Percentiles rank a stretch among this genome's conserved stretches.
Evolutionary conservation across 2,113 vertebrate species (phyloP).

Genomic region (Odocoileus hemionus): DNA sequence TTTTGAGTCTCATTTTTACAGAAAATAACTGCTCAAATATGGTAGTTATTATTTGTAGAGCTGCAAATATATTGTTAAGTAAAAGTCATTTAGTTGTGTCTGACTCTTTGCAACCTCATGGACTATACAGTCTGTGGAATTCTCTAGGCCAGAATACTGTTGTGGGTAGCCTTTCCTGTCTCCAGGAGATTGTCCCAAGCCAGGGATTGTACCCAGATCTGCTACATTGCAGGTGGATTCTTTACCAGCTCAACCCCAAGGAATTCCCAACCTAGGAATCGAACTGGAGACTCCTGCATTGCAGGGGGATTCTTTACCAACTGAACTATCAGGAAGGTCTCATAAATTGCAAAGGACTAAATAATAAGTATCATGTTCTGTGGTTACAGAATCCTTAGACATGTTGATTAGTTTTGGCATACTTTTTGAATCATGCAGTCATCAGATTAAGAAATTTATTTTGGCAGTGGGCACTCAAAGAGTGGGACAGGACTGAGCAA

Average conservation of each 20-base stretch:
- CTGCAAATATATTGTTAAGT: not conserved
- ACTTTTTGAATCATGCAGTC: not conserved
- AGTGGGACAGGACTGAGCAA: not conserved
- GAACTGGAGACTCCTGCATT: not conserved
- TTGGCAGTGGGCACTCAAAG: not conserved
- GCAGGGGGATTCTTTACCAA: not conserved
- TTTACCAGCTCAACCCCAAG: not conserved
- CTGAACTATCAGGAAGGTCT: not conserved
- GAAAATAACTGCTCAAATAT: not conserved
- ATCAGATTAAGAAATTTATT: not conserved
- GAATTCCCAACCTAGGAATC: not conserved
- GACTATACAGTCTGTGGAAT: not conserved
- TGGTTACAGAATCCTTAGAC: not conserved
- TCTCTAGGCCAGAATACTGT: not conserved
- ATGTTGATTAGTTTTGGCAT: not conserved
- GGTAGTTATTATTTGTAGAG: not conserved
- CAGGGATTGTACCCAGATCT: not conserved
- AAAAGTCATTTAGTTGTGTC: not conserved
- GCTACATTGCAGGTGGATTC: not conserved
- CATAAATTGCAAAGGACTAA: not conserved
- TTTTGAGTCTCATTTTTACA: not conserved
- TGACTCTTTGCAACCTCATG: accelerated
- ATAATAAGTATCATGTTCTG: not conserved
- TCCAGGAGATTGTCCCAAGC: not conserved
- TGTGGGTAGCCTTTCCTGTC: not conserved